Conservation (phyloP, 2,113 vertebrate genomes). For the Halcyon senegalensis region DNA sequence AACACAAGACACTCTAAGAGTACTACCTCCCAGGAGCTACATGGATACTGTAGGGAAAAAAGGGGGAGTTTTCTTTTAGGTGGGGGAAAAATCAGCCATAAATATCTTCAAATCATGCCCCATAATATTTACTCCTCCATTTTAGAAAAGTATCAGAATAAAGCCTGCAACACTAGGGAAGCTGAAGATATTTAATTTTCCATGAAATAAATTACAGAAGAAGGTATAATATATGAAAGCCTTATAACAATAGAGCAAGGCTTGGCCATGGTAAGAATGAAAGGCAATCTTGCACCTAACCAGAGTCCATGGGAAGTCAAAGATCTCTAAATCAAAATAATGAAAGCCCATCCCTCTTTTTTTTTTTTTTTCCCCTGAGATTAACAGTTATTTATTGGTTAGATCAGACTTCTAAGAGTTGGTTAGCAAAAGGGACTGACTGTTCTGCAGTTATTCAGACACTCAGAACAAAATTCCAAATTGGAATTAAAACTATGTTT, state of each 20-base stretch:
- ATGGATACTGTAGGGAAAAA: not conserved
- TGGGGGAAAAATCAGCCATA: not conserved
- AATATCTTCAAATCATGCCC: not conserved
- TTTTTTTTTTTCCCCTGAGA: not conserved
- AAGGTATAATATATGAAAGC: not conserved
- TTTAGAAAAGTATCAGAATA: not conserved
- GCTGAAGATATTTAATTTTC: not conserved
- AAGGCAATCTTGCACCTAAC: not conserved
- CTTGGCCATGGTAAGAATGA: not conserved
- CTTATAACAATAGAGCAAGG: not conserved
- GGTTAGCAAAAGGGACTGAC: not conserved
- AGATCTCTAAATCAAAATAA: not conserved
- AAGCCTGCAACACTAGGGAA: not conserved
- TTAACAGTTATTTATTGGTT: not conserved
- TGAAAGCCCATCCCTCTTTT: not conserved
- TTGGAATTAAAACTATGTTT: not conserved
- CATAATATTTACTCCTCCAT: not conserved
- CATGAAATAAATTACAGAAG: not conserved
- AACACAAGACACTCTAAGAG: not conserved
- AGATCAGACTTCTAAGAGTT: not conserved
- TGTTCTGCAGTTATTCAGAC: not conserved
- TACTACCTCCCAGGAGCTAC: not conserved
- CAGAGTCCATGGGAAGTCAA: not conserved
- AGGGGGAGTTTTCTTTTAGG: not conserved
- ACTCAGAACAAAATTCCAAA: not conserved